Evolutionary conservation across 2,113 vertebrate species (phyloP).

Genomic region (Sapayoa aenigma): DNA sequence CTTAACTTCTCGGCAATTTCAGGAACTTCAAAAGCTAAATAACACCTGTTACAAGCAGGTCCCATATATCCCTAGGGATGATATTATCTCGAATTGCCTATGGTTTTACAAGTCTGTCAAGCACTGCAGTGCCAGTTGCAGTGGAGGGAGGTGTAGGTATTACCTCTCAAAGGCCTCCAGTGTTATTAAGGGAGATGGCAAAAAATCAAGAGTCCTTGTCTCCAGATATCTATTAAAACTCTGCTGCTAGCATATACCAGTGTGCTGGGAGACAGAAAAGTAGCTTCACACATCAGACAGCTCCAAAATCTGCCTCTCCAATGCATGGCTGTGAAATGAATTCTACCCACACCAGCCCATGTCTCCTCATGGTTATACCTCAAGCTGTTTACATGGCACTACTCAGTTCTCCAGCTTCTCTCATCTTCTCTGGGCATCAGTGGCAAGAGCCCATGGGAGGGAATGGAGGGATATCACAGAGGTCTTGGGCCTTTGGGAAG

Average conservation of each 20-base stretch:
- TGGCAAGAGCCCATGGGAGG: background rate
- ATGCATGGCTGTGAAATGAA: background rate
- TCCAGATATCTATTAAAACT: background rate
- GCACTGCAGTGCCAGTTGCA: background rate
- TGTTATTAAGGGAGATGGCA: background rate
- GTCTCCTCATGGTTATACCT: background rate
- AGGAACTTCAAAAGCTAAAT: background rate
- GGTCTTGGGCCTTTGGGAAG: background rate
- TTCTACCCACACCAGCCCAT: background rate
- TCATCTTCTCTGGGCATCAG: rapidly evolving
- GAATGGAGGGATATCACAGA: background rate
- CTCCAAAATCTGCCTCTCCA: background rate
- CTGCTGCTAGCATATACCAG: background rate
- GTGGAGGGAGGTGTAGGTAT: background rate
- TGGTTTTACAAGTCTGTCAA: background rate
- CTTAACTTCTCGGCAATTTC: background rate
- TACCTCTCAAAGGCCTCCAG: background rate
- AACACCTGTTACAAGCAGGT: background rate
- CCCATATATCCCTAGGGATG: background rate
- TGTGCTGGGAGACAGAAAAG: background rate
- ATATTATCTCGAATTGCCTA: background rate
- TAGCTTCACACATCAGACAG: background rate
- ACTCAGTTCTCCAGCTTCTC: background rate
- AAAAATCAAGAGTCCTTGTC: background rate
- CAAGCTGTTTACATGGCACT: background rate